phyloP scores from a whole-genome alignment of 2,797 vertebrate genomes.

The Sebastes nivosus region DNA sequence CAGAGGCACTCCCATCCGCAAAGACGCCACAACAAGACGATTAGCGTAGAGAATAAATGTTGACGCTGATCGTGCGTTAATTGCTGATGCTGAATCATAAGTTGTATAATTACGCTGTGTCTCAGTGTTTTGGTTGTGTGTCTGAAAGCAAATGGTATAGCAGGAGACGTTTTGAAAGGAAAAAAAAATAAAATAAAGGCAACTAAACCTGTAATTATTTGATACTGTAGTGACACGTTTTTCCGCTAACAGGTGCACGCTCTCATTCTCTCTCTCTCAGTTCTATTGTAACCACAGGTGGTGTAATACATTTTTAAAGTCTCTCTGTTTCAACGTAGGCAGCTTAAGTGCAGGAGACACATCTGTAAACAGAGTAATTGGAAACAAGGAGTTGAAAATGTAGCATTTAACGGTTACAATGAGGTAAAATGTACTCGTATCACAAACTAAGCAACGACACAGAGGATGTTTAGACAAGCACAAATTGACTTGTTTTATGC shows the following conservation, averaged over 20 bases:
- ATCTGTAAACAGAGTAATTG: neutral
- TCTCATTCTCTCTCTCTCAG: neutral
- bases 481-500: neutral
- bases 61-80: constrained; percentile 43
- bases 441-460: neutral
- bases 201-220: constrained; percentile 49
- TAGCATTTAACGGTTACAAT: neutral
- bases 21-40: constrained; percentile 49
- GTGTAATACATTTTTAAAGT: neutral
- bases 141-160: constrained; percentile 24
- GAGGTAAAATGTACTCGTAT: neutral
- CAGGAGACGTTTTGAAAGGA: constrained; percentile 6
- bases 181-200: neutral
- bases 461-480: neutral
- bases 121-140: constrained; percentile 18
- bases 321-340: neutral
- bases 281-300: constrained; percentile 28
- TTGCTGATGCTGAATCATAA: constrained; percentile 59
- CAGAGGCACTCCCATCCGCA: constrained; percentile 24
- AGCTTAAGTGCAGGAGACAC: neutral
- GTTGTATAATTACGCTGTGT: constrained; percentile 47
- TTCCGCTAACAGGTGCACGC: constrained; percentile 32
- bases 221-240: constrained; percentile 32
- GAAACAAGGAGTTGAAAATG: neutral
- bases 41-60: constrained; percentile 49